Evolutionary conservation across 2,113 vertebrate species (phyloP).

Genomic region (Cinclus cinclus): DNA sequence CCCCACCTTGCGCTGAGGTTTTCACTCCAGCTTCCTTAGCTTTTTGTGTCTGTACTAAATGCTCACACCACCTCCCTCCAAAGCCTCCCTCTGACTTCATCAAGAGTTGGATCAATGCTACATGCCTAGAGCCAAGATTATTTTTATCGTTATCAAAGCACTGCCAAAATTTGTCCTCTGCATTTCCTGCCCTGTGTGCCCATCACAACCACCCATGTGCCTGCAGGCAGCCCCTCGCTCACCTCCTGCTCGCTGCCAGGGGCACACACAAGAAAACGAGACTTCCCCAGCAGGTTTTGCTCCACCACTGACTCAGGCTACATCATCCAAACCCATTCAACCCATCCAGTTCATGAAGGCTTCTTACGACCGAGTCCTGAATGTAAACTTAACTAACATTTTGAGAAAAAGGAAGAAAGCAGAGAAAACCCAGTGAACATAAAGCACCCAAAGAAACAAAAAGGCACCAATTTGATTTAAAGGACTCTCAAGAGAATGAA

Average conservation of each 20-base stretch:
- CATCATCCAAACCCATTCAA: neutral
- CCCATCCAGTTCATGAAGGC: neutral
- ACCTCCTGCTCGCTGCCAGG: neutral
- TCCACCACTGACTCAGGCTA: neutral
- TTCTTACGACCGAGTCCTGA: neutral
- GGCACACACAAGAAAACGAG: neutral
- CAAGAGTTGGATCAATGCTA: neutral
- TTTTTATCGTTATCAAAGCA: conserved; percentile 25
- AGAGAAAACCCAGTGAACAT: neutral
- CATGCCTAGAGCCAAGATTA: conserved; percentile 5
- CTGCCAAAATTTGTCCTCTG: neutral
- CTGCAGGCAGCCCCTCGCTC: neutral
- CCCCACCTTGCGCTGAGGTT: fast-evolving
- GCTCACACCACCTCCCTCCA: neutral
- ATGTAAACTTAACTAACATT: neutral
- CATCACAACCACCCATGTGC: neutral
- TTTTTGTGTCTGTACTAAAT: neutral
- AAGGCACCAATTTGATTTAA: neutral
- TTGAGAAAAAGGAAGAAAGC: neutral
- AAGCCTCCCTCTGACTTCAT: conserved; percentile 7
- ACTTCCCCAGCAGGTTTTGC: neutral
- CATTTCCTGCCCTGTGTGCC: neutral
- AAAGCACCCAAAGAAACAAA: neutral
- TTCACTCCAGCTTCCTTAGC: neutral
- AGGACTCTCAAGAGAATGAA: neutral